These are phyloP conservation scores for Dendrocincla tyrannina DNA, from an alignment of 2,797 vertebrate genomes.

Conservation along the genomic window DNA sequence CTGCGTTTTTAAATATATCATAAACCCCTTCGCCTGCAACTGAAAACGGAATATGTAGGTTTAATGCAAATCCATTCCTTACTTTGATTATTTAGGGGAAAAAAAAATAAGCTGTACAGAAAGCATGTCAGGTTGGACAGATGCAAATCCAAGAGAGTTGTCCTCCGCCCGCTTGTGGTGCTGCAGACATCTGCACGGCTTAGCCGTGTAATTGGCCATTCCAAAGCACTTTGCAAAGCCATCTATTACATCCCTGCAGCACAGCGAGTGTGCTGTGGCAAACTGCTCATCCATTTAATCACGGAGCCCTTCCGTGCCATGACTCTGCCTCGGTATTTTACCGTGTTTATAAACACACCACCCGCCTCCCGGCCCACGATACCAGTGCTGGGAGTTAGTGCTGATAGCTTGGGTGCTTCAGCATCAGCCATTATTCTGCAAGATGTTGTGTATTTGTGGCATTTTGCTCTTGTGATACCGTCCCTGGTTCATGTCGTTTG, in stretches of 20 bases:
- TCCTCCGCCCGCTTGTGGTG: neutral
- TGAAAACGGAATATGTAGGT: neutral
- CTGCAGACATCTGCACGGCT: neutral
- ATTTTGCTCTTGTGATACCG: neutral
- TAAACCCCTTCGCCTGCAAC: neutral
- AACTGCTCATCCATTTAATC: neutral
- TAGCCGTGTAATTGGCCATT: neutral
- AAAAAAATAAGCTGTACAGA: neutral
- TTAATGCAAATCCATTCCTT: neutral
- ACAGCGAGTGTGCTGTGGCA: neutral
- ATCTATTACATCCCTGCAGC: neutral
- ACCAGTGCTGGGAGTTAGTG: accelerated
- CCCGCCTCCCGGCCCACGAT: neutral
- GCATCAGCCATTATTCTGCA: neutral
- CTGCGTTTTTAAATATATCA: neutral
- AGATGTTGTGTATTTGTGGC: neutral
- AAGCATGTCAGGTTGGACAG: neutral
- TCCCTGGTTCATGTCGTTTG: neutral
- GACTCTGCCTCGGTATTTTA: neutral
- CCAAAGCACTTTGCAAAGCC: slow-evolving; percentile 21
- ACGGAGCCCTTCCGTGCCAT: neutral
- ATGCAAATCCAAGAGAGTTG: neutral
- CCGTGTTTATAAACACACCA: neutral
- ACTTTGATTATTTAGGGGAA: neutral
- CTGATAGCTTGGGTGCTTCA: neutral